Evolutionary conservation across 2,113 vertebrate genomes (phyloP), one percentile per base, ranked within the genome.

Genomic region (Poeciliopsis turrubarensis): DNA sequence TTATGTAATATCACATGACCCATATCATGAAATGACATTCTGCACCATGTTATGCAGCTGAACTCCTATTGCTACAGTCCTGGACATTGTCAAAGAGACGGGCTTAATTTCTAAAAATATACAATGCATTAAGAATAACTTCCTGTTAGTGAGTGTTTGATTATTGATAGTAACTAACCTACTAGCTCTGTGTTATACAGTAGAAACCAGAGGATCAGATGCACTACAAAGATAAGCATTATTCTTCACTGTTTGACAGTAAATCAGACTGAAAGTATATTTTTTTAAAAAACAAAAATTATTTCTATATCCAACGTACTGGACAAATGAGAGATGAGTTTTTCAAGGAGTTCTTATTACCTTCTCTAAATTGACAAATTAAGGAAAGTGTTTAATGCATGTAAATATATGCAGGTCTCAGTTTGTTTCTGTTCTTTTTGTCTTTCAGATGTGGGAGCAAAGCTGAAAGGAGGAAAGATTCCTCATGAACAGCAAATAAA

Each of bases 401-500:
- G 17, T 19, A 47, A 19, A 47, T 47, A 1, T 47, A 47, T 47
- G 17, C 5, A 44, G 6, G 30, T 22, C 29, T 22, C 15, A 34
- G 17, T 60, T 5, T 47, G 26, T 14, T 29, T 13, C 44, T 78
- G 65, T 65, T 62, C 37, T 31, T 22, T 10, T n/a, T 57, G 2
- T 77, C 30, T 1, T 66, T 60, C 90, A 99, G 97, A 99, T 94
- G 90, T 94, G 66, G 95, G 92, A 88, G 89, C 94, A 62, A 94
- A 94, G 88, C 89, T 85, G 57, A 96, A 97, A 92, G 96, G 95
- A 87, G 96, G 96, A 26, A 96, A 94, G 60, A 95, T 96, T 86
- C 95, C 96, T 57, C 95, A 99, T 30, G 97, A 98, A 51, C 97
- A 97, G 92, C 97, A 98, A 89, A 96, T 98, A 80, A 99, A 98